Base-by-base conservation (phyloP, 2,797 vertebrate genomes). In the Chelon auratus region DNA sequence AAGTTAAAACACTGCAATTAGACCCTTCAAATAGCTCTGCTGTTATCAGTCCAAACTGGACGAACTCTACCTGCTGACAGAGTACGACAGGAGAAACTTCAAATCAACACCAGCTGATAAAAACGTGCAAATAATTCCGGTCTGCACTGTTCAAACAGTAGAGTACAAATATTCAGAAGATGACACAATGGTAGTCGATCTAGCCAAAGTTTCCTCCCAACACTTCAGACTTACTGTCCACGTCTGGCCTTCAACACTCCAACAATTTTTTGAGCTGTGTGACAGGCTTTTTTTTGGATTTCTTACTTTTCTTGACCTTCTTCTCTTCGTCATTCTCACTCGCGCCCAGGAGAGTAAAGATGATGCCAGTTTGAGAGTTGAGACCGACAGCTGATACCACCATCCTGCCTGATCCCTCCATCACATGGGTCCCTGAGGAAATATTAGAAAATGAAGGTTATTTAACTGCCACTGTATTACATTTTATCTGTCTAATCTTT, bases 401-500 rank as follows among this genome's bases (percentile, higher is more conserved):
- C 96, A 99, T 99, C 75, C 97, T 91, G 53, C 98, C 98, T 0
- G 97, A 99, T 67, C 98, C 98, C 89, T 99, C 98, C 98, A 99
- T 99, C 77, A 99, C 98, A 0, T 99, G 97, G 63, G 98, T 99
- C 55, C 98, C 98, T 99, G 69, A 58, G 40, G 37, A 56, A 13
- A 71, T 9, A 58, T 33, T 60, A 0, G 18, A 39, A 33, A 33
- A 33, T 33, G 30, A 33, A 33, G 30, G 30, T 33, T 10, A n/a
- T 43, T 50, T 13, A 15, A 47, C 5, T 13, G 43, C 1, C 6
- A 45, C 2, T 18, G 7, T 47, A 5, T 18, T 18, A 18, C 1
- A 56, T 42, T 68, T 47, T 22, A 33, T 36, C 13, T 65, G n/a
- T 24, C n/a, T 40, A 37, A 60, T 10, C 3, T 56, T 48, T 40